Conservation (phyloP, 2,888 invertebrate genomes). For the Acronicta leporina region DNA sequence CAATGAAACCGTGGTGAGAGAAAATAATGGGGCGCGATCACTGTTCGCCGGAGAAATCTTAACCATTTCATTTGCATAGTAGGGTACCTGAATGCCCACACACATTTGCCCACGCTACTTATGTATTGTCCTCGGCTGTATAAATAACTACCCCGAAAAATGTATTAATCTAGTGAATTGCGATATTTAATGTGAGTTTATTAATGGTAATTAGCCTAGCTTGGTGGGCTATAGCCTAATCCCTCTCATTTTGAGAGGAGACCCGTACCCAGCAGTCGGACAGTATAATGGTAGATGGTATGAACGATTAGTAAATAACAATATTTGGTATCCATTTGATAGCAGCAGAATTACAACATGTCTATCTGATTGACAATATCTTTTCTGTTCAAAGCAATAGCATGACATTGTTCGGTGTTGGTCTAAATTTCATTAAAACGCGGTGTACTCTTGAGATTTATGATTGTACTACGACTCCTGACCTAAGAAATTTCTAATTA, state of each 20-base stretch:
- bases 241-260: no score
- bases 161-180: conserved; percentile 56
- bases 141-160: conserved; percentile 58
- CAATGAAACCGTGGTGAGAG: conserved; percentile 72
- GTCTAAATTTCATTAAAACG: conserved; percentile 46
- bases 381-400: conserved; percentile 23
- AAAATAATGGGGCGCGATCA: conserved; percentile 67
- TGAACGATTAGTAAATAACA: conserved; percentile 27
- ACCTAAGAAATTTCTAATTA: conserved; percentile 71
- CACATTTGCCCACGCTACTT: conserved; percentile 66
- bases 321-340: conserved; percentile 6
- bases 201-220: no score
- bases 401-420: conserved; percentile 14
- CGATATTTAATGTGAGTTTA: conserved; percentile 44
- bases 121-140: conserved; percentile 62
- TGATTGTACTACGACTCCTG: conserved; percentile 50
- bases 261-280: no score
- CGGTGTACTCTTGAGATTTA: conserved; percentile 31
- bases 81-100: conserved; percentile 71
- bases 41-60: conserved; percentile 70
- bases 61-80: conserved; percentile 74
- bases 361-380: conserved; percentile 19
- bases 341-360: conserved; percentile 8
- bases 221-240: no score
- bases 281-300: no score